phyloP scores from a whole-genome alignment of 2,888 invertebrate species.

The Acanthococcus lagerstroemiae region DNA sequence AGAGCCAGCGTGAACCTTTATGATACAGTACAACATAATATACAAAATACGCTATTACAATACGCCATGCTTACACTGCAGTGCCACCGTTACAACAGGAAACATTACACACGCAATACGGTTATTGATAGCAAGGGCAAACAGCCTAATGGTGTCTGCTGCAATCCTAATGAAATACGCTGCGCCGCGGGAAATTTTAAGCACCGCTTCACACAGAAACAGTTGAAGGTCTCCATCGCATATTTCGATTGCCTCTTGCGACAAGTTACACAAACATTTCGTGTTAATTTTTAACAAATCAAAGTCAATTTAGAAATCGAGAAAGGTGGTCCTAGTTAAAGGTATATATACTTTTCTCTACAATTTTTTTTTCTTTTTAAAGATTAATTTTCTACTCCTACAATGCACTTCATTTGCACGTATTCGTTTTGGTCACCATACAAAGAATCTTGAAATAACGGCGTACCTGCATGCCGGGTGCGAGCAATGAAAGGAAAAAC shows the following conservation, averaged over 20 bases:
- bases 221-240: slow-evolving; percentile 20
- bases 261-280: slow-evolving; percentile 28
- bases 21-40: no score
- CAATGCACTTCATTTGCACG: no score
- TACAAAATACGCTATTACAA: no score
- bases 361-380: not conserved
- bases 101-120: slow-evolving; percentile 27
- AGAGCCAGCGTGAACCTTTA: no score
- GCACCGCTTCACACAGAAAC: slow-evolving; percentile 28
- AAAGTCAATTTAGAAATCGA: not conserved
- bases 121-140: slow-evolving; percentile 29
- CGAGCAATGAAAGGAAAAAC: not conserved
- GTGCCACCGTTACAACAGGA: slow-evolving; percentile 24
- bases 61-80: no score
- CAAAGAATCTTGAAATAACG: not conserved
- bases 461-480: not conserved
- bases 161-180: slow-evolving; percentile 23
- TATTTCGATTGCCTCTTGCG: slow-evolving; percentile 25
- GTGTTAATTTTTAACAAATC: slow-evolving; percentile 16
- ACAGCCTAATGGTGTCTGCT: slow-evolving; percentile 28
- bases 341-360: not conserved
- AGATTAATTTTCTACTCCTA: no score
- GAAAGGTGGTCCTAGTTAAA: not conserved
- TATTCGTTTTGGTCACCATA: not conserved
- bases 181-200: slow-evolving; percentile 26